A percentile compares a stretch with the other conserved stretches of the same genome.
phyloP scores from a whole-genome alignment of 2,113 vertebrate species.

The Upupa epops region DNA sequence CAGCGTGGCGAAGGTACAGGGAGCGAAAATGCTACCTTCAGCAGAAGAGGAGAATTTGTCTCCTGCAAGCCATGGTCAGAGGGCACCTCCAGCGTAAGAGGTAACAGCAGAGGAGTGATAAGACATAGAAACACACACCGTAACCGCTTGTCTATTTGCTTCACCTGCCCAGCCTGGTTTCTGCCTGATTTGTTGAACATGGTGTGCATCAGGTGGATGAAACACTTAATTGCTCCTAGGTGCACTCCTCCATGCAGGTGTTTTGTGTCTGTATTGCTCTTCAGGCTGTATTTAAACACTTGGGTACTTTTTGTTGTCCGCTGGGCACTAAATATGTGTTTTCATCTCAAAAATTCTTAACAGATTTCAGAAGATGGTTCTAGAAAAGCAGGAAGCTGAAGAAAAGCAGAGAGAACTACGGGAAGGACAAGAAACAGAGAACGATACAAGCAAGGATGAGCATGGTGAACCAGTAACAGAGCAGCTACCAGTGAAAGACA shows the following conservation, averaged over 20 bases:
- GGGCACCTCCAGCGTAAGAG: conserved; percentile 87
- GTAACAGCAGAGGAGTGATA: conserved; percentile 42
- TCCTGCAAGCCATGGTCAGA: conserved; percentile 85
- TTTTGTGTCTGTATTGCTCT: neutral
- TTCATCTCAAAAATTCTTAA: neutral
- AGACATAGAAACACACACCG: neutral
- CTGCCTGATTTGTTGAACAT: neutral
- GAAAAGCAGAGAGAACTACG: conserved; percentile 62
- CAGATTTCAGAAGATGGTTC: conserved; percentile 70
- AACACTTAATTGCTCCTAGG: too few species aligned
- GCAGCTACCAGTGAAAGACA: neutral
- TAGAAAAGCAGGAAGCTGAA: conserved; percentile 71
- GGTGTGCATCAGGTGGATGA: too few species aligned
- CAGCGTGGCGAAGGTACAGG: conserved; percentile 80
- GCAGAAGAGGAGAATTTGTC: conserved; percentile 67
- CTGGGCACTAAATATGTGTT: neutral
- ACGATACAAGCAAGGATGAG: neutral
- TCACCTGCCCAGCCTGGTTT: neutral
- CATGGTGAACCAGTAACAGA: neutral
- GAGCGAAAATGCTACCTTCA: conserved; percentile 68
- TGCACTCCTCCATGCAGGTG: neutral
- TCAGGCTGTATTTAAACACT: neutral
- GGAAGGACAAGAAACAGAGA: conserved; percentile 20
- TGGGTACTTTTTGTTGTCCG: neutral
- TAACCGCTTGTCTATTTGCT: neutral